These are phyloP conservation scores for Lasiurus cinereus DNA, from an alignment of 2,113 vertebrate species.

Conservation along the genomic window DNA sequence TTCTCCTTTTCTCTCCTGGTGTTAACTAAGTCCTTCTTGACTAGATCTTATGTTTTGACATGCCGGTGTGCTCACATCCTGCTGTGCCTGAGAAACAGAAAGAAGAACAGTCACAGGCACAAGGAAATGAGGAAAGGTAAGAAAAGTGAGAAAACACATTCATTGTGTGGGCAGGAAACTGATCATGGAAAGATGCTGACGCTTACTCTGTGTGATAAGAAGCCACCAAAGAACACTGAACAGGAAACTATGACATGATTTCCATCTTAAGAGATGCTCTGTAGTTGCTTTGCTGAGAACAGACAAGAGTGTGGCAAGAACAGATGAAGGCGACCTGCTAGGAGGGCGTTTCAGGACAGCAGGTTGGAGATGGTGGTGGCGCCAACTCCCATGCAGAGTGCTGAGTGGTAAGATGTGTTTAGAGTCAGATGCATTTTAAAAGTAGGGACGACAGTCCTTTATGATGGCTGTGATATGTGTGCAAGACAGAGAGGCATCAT, in stretches of 20 bases:
- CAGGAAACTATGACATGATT: neutral
- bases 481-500: neutral
- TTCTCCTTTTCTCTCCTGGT: neutral
- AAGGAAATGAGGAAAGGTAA: neutral
- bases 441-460: neutral
- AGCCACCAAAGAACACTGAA: neutral
- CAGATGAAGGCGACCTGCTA: neutral
- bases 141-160: neutral
- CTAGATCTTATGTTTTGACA: neutral
- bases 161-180: neutral
- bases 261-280: neutral
- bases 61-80: neutral
- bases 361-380: neutral
- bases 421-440: neutral
- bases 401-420: neutral
- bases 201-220: neutral
- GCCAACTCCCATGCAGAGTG: neutral
- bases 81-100: neutral
- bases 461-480: neutral
- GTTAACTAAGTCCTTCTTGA: constrained; percentile 4
- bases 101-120: neutral
- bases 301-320: neutral
- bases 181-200: neutral
- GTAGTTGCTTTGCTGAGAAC: neutral
- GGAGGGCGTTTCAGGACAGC: neutral